Evolutionary conservation across 1,140 invertebrate species (phyloP), one percentile per base, ranked within the genome.

Genomic region (Meloidogyne chitwoodi): DNA sequence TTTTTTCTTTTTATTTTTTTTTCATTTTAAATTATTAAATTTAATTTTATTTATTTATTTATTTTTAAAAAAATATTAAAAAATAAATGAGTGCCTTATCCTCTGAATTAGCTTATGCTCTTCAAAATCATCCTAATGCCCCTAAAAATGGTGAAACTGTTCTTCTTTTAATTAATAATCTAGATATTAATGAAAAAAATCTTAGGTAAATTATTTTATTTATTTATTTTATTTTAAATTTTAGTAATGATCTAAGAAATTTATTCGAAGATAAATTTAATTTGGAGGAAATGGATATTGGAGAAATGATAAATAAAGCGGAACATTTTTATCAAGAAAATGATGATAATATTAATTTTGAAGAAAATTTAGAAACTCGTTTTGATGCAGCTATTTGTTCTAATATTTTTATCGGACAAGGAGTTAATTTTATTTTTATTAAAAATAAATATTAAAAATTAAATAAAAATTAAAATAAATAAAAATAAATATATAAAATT

Each of bases 301-400:
- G 38, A 11, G 68, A 66, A 12, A 14, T 75, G 29, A 68, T 70
- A 34, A 68, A 65, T 29, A 6, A 44, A 34, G 12, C 74, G 29
- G 67, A 66, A 41, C 12, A 16, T 27, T 31, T 61, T n/a, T 22
- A n/a, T 8, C 41, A 77, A 19, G 31, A 27, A 24, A 31, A 27
- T 6, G 22, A 29, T 31, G 65, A 31, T n/a, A 38, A 6, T 38
- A 38, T 38, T 38, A 38, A 38, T 38, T 38, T 38, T 8, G 65
- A 67, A 19, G 65, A 67, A n/a, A 31, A 73, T 63, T 62, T 48
- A 31, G 44, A 65, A 64, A 61, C 22, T n/a, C 70, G 56, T 27
- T 80, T 72, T 70, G 79, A 80, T 67, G 79, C 70, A 2, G 64
- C 67, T 19, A 76, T 80, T 66, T 75, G 79, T 19, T 80, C 79